A percentile compares a stretch with the other conserved stretches of the same genome.
These are phyloP conservation scores for Xanthia icteritia DNA, from an alignment of 2,888 invertebrate genomes.

Conservation along the genomic window DNA sequence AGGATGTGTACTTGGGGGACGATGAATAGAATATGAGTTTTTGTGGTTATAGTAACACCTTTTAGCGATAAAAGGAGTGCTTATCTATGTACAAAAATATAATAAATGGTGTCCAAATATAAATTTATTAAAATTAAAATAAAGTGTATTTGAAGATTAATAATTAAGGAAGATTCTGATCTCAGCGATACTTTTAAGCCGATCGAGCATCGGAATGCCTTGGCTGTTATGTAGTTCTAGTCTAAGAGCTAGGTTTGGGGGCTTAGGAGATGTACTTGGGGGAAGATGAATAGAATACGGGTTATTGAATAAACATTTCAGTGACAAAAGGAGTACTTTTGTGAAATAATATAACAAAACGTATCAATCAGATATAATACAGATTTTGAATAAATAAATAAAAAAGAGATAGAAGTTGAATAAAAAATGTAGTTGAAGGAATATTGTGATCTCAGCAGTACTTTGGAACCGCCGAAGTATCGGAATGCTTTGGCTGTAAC, in stretches of 20 bases:
- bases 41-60: too few species aligned
- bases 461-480: background rate
- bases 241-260: slow-evolving; percentile 17
- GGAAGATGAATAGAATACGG: background rate
- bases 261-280: background rate
- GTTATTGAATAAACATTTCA: background rate
- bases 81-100: background rate
- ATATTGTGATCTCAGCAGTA: background rate
- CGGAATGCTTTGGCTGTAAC: background rate
- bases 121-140: too few species aligned
- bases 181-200: slow-evolving; percentile 51
- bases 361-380: background rate
- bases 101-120: too few species aligned
- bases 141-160: too few species aligned
- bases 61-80: too few species aligned
- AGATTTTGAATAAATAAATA: background rate
- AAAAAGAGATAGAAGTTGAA: too few species aligned
- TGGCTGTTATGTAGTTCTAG: background rate
- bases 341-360: too few species aligned
- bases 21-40: background rate
- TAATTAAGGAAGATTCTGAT: slow-evolving; percentile 47
- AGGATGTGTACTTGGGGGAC: background rate
- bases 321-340: background rate
- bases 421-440: background rate
- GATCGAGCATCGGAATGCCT: slow-evolving; percentile 10